Base-by-base conservation (phyloP, 1,140 invertebrate genomes). In the Trissolcus basalis region DNA sequence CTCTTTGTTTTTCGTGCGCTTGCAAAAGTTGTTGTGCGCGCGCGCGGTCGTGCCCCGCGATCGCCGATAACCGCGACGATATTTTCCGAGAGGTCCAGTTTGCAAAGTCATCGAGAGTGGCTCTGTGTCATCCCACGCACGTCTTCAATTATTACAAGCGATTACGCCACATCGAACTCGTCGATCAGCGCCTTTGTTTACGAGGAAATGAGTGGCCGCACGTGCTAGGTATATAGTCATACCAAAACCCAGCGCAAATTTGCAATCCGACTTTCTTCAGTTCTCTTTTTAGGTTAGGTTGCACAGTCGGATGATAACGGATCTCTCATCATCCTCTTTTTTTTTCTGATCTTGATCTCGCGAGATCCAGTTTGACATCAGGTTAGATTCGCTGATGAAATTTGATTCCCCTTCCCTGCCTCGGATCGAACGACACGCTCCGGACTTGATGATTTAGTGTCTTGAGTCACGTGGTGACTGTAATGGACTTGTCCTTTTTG, bases 21-120 rank as follows among this genome's bases (percentile, higher is more conserved):
- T 44, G n/a, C 6, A 14, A n/a, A 32, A 12, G n/a, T 44, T 8
- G 14, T 16, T 16, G 19, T 12, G 39, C 7, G 44, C 51, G 55
- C 41, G 27, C 49, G 41, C 55, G 56, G 11, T 36, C 15, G 7
- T 11, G 8, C 15, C 14, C 4, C 19, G 12, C 7, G 59, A 51
- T 51, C 27, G 19, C 0, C 41, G 12, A 53, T 16, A 27, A 58
- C 19, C 19, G n/a, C 51, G 27, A 14, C 14, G 13, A 19, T n/a
- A 27, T 36, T 58, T 69, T 47, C 32, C 19, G 1, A 1, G 60
- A 11, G 36, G 54, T 43, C 43, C 59, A 64, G 58, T 74, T 68
- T 69, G 72, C 59, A 76, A 27, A 74, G 67, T 80, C 78, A 78
- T 78, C 71, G 53, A 56, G 55, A 60, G 71, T 61, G 56, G 56